Evolutionary conservation across 2,888 invertebrate genomes (phyloP).

Genomic region (Cephus runcator): DNA sequence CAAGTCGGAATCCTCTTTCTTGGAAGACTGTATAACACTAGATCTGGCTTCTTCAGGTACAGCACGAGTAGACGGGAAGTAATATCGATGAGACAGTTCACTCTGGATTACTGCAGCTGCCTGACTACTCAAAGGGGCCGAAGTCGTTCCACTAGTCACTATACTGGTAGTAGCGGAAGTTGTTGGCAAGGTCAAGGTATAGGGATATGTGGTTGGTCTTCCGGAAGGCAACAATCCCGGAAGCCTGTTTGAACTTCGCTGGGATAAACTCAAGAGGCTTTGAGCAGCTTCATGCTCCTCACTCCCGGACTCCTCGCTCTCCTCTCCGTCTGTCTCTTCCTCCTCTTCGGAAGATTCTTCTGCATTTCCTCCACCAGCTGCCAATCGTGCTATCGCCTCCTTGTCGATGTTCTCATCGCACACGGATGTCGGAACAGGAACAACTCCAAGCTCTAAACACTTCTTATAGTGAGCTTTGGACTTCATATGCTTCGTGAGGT

Average conservation of each 20-base stretch:
- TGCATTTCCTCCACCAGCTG: slow-evolving; percentile 71
- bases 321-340: slow-evolving; percentile 51
- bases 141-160: slow-evolving; percentile 20
- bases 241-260: slow-evolving; percentile 64
- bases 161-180: slow-evolving; percentile 39
- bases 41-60: slow-evolving; percentile 31
- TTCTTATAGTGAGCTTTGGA: slow-evolving; percentile 97
- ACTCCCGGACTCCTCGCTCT: slow-evolving; percentile 60
- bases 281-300: slow-evolving; percentile 87
- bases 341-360: slow-evolving; percentile 64
- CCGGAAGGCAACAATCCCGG: slow-evolving; percentile 72
- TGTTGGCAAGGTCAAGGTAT: slow-evolving; percentile 57
- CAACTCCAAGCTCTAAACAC: slow-evolving; percentile 85
- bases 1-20: slow-evolving; percentile 41
- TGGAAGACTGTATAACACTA: slow-evolving; percentile 45
- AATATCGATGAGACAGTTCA: slow-evolving; percentile 58
- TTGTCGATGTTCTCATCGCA: slow-evolving; percentile 73
- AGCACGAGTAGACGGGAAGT: slow-evolving; percentile 59
- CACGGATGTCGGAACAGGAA: slow-evolving; percentile 76
- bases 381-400: slow-evolving; percentile 68
- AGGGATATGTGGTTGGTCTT: slow-evolving; percentile 77
- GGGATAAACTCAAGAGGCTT: slow-evolving; percentile 81
- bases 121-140: slow-evolving; percentile 30
- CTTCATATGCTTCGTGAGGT: slow-evolving; percentile 98
- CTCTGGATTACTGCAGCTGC: slow-evolving; percentile 48